Evolutionary conservation across 2,888 invertebrate genomes (phyloP).

Genomic region (Bruchidius siliquastri): DNA sequence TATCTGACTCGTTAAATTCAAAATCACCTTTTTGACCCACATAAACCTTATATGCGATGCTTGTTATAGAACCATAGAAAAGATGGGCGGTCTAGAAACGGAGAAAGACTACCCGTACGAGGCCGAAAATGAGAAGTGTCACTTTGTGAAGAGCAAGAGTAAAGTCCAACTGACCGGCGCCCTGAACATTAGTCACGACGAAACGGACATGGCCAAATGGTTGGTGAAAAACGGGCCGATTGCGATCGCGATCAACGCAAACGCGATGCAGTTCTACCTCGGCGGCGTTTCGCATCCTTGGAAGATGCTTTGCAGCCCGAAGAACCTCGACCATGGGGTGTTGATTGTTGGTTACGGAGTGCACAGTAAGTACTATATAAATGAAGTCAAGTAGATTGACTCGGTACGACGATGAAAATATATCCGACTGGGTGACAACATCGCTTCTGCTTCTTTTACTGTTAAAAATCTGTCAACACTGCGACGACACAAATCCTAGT

Average conservation of each 20-base stretch:
- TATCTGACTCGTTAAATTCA: too few species aligned
- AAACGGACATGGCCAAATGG: constrained; percentile 89
- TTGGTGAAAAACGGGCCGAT: constrained; percentile 85
- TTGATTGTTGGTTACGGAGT: constrained; percentile 89
- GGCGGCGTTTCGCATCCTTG: constrained; percentile 93
- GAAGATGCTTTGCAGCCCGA: constrained; percentile 73
- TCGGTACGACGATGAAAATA: background rate
- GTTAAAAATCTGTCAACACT: too few species aligned
- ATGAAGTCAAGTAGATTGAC: too few species aligned
- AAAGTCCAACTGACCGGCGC: constrained; percentile 71
- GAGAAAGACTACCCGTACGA: constrained; percentile 92
- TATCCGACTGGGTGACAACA: too few species aligned
- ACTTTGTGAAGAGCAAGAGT: constrained; percentile 60
- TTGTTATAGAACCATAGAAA: constrained; percentile 68
- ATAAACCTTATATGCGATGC: background rate
- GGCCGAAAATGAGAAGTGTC: constrained; percentile 73
- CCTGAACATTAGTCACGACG: constrained; percentile 81
- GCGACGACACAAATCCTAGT: too few species aligned
- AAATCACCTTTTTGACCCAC: too few species aligned
- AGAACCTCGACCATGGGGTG: constrained; percentile 88
- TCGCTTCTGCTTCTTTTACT: too few species aligned
- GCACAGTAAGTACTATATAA: constrained; percentile 60
- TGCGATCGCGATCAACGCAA: constrained; percentile 92
- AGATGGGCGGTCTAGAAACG: constrained; percentile 83
- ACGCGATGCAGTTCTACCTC: constrained; percentile 94